These are phyloP conservation scores for Zoanthus solanderi DNA, from an alignment of 92 coral and sea anemone genomes.

Conservation along the genomic window DNA sequence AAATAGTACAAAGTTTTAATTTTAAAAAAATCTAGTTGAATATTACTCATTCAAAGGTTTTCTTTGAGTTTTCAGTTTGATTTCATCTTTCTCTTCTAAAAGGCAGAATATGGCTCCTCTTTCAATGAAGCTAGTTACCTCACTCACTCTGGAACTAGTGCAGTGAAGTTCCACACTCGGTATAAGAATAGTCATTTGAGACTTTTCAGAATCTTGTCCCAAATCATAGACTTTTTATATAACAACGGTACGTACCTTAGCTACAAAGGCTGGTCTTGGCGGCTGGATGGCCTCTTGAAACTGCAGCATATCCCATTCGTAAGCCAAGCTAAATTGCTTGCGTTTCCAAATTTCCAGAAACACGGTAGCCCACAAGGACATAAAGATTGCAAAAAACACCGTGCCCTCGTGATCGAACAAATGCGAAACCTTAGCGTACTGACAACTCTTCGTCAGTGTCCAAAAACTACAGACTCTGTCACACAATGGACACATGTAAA, in stretches of 20 bases:
- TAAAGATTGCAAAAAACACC: conserved; percentile 93
- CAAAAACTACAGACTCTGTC: conserved; percentile 96
- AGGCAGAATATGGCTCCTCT: too few relatives aligned
- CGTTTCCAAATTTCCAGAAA: conserved; percentile 97
- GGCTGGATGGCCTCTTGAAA: conserved; percentile 91
- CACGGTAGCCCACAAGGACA: conserved; percentile 97
- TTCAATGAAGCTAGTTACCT: too few relatives aligned
- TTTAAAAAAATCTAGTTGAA: too few relatives aligned
- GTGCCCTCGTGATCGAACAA: conserved; percentile 96
- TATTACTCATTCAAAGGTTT: too few relatives aligned
- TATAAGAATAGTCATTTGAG: too few relatives aligned
- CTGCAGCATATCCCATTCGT: conserved; percentile 92
- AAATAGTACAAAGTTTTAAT: too few relatives aligned
- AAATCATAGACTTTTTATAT: too few relatives aligned
- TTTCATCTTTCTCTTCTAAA: too few relatives aligned
- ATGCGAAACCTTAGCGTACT: conserved; percentile 79
- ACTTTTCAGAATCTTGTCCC: too few relatives aligned
- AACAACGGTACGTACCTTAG: conserved; percentile 11
- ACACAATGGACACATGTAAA: conserved; percentile 99
- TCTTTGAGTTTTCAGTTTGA: too few relatives aligned
- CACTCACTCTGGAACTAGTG: too few relatives aligned
- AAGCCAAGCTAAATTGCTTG: conserved; percentile 85
- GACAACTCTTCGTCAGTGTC: conserved; percentile 81
- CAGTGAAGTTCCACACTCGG: too few relatives aligned
- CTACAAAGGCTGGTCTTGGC: conserved; percentile 85